Evolutionary conservation across 2,113 vertebrate genomes (phyloP).

Genomic region (Salvator merianae): DNA sequence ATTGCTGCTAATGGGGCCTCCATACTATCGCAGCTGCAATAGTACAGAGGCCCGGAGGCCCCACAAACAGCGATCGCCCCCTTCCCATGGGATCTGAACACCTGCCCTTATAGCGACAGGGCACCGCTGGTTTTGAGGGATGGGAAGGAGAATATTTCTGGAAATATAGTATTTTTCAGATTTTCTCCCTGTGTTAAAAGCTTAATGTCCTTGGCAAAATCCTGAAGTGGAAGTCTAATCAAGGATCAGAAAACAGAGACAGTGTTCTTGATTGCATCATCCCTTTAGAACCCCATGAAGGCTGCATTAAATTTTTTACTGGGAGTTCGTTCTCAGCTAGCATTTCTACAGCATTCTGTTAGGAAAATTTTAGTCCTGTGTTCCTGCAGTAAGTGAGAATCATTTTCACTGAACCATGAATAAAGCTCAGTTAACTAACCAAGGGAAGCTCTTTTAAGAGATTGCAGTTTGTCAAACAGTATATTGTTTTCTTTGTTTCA

Average conservation of each 20-base stretch:
- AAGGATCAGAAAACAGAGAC: neutral
- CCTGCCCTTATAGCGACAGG: too few species aligned
- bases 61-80: too few species aligned
- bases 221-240: neutral
- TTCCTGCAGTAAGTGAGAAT: neutral
- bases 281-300: neutral
- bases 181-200: neutral
- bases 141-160: too few species aligned
- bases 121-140: too few species aligned
- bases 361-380: neutral
- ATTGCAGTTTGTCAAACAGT: neutral
- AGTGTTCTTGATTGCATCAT: neutral
- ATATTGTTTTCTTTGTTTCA: slow-evolving; percentile 55
- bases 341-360: neutral
- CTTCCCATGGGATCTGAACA: too few species aligned
- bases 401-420: neutral
- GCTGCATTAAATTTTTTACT: neutral
- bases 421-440: neutral
- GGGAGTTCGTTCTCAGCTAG: neutral
- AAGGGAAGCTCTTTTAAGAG: neutral
- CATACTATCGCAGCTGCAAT: too few species aligned
- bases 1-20: too few species aligned
- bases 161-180: neutral
- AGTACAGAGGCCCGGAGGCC: too few species aligned
- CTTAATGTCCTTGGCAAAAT: neutral